Evolutionary conservation across 2,797 vertebrate species (phyloP), one percentile per base, ranked within the genome.

Genomic region (Siniperca obscura): DNA sequence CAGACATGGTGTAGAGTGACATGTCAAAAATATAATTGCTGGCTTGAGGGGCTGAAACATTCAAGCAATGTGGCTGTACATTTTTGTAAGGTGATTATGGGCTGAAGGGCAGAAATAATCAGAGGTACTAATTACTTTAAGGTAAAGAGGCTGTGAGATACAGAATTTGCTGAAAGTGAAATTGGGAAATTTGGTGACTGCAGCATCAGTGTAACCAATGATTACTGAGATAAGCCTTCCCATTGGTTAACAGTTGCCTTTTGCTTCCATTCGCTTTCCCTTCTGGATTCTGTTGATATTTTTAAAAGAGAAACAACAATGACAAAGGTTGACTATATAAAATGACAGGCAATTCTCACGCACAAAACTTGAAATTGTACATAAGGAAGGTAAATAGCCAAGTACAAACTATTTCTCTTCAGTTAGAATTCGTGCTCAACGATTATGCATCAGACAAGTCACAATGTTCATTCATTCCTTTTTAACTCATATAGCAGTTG

Each of bases 1-100:
- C 48, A 70, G 60, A 72, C 50, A 27, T 34, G 50, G 34, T 36
- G 53, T 7, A n/a, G 55, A 44, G 27, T 57, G 52, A 60, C 66
- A 50, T 59, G 56, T 76, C 53, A 81, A 30, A 71, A 70, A 59
- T 67, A n/a, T 68, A 44, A 76, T 21, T 36, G 68, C 56, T 42
- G 14, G 64, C 68, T 64, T n/a, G 59, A 62, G 59, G 52, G n/a
- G 5, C 64, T 53, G 52, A 81, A 71, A 55, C 34, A 59, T 77
- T 30, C 21, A 4, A 53, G 34, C 7, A 9, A 59, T 50, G 76
- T 56, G 30, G 57, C 55, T 27, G 38, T 61, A 36, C 7, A 59
- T 27, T 67, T 70, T 36, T 56, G 27, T 68, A 7, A 52, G 48
- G 34, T 27, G 42, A 69, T 64, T 14, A 48, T 38, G 9, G 1